phyloP scores from a whole-genome alignment of 2,113 vertebrate species.

The Illadopsis cleaveri region DNA sequence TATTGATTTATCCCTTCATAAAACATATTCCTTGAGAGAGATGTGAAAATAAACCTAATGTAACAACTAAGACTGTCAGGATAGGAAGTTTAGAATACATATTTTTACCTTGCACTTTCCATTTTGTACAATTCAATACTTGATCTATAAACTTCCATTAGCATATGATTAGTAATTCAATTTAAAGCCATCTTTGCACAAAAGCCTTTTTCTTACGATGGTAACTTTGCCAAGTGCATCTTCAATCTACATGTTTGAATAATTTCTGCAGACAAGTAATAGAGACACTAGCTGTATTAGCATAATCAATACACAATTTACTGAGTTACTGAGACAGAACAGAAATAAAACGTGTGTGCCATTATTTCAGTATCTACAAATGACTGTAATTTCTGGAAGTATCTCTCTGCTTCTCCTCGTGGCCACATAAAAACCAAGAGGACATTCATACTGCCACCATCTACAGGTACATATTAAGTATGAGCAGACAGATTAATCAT shows the following conservation, averaged over 20 bases:
- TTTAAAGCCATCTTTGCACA: constrained; percentile 45
- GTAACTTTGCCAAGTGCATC: constrained; percentile 57
- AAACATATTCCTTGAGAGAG: constrained; percentile 66
- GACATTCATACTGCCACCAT: not conserved
- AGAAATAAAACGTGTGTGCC: constrained; percentile 56
- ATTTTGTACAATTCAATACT: constrained; percentile 59
- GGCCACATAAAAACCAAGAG: constrained; percentile 27
- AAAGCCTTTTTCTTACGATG: constrained; percentile 49
- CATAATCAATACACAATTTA: constrained; percentile 85
- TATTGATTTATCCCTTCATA: constrained; percentile 72
- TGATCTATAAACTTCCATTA: constrained; percentile 42
- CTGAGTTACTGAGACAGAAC: constrained; percentile 75
- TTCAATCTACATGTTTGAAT: constrained; percentile 75
- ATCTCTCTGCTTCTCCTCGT: not conserved
- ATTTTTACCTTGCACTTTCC: constrained; percentile 41
- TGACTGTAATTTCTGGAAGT: constrained; percentile 66
- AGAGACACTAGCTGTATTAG: constrained; percentile 73
- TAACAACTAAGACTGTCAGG: not conserved
- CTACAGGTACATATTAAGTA: constrained; percentile 21
- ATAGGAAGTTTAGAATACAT: not conserved
- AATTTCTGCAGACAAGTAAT: constrained; percentile 75
- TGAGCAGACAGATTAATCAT: constrained; percentile 36
- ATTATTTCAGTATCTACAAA: constrained; percentile 73
- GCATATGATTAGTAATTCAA: constrained; percentile 48
- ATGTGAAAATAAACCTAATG: constrained; percentile 62